Evolutionary conservation across 2,113 vertebrate species (phyloP).

Genomic region (Oreochromis niloticus): DNA sequence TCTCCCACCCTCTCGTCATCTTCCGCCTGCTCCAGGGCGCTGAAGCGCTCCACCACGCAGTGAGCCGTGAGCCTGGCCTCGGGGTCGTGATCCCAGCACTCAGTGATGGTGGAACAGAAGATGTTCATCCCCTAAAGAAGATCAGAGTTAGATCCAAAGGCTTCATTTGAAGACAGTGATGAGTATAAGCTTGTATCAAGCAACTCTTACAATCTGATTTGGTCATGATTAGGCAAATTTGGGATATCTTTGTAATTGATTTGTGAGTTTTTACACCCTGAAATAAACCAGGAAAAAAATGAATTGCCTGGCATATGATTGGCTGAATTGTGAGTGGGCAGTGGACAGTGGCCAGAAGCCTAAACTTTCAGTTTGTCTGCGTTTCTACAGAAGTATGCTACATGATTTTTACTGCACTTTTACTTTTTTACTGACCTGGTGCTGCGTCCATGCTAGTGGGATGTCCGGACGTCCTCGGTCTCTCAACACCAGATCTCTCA

Average conservation of each 20-base stretch:
- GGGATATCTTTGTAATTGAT: not conserved
- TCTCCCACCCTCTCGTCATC: constrained; percentile 36
- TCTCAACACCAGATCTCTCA: constrained; percentile 85
- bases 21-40: constrained; percentile 71
- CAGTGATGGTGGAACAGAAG: constrained; percentile 81
- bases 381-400: not conserved
- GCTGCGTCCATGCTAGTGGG: constrained; percentile 76
- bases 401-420: not conserved
- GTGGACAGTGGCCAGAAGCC: not conserved
- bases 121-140: constrained; percentile 79
- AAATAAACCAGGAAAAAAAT: not conserved
- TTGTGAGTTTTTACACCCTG: not conserved
- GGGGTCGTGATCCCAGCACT: constrained; percentile 91
- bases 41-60: constrained; percentile 86
- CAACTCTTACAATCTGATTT: not conserved
- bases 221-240: not conserved
- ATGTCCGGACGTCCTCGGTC: constrained; percentile 85
- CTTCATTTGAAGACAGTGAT: not conserved
- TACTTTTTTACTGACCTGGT: constrained; percentile 66
- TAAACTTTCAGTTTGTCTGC: not conserved
- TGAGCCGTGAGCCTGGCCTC: constrained; percentile 88
- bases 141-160: not conserved
- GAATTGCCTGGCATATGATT: not conserved
- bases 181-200: not conserved
- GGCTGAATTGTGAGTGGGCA: not conserved